A percentile compares a stretch with the other conserved stretches of the same genome.
Conservation (phyloP, 64 coral and sea anemone genomes). For the Actinia equina region DNA sequence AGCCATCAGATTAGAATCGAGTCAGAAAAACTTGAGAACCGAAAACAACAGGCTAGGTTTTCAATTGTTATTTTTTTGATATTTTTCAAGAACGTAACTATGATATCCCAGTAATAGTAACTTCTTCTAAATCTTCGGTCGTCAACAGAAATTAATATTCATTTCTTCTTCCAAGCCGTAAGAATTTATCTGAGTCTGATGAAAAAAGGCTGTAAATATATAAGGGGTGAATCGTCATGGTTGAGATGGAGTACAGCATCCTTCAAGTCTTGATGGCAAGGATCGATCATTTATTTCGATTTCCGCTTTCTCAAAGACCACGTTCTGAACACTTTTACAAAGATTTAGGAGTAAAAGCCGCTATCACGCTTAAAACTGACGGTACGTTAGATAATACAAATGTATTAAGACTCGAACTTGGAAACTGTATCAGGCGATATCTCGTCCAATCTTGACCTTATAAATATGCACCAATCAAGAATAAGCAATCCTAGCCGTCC, state of each 20-base stretch:
- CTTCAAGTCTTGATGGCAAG: not conserved
- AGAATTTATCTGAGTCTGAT: not conserved
- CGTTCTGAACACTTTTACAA: slow-evolving; percentile 9
- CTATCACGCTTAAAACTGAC: slow-evolving; percentile 19
- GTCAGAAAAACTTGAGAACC: slow-evolving; percentile 1
- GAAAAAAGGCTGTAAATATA: not conserved
- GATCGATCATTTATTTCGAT: slow-evolving; percentile 2
- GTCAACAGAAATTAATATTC: not conserved
- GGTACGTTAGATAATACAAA: slow-evolving; percentile 15
- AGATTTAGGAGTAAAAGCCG: slow-evolving; percentile 2
- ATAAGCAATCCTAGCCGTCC: slow-evolving; percentile 12
- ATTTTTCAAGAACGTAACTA: not conserved
- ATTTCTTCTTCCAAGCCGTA: not conserved
- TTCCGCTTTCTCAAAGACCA: not conserved
- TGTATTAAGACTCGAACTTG: slow-evolving; percentile 33
- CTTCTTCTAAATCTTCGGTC: not conserved
- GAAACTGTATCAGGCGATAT: slow-evolving; percentile 29
- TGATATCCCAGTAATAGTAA: not conserved
- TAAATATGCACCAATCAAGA: slow-evolving; percentile 24
- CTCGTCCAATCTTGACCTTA: slow-evolving; percentile 8
- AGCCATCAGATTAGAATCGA: not conserved
- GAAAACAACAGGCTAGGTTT: not conserved
- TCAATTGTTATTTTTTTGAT: slow-evolving; percentile 11
- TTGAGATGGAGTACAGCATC: not conserved
- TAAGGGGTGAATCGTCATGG: not conserved